Evolutionary conservation across 2,113 vertebrate genomes (phyloP).

Genomic region (Physeter macrocephalus): DNA sequence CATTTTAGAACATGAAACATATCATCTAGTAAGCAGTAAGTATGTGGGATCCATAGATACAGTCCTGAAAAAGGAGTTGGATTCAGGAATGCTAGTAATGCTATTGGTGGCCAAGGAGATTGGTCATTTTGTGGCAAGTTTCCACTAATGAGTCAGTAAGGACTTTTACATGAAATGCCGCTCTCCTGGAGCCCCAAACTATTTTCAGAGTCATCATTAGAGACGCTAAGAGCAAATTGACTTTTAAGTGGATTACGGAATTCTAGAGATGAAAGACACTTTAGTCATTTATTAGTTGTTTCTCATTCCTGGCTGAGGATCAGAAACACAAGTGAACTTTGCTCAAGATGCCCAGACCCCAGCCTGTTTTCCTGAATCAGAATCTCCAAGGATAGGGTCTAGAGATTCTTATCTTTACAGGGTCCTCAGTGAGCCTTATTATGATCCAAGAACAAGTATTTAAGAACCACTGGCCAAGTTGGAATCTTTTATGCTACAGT

Average conservation of each 20-base stretch:
- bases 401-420: not conserved
- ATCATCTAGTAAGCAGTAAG: not conserved
- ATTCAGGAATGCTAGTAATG: not conserved
- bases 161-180: not conserved
- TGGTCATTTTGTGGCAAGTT: not conserved
- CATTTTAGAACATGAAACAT: not conserved
- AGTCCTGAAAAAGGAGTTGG: not conserved
- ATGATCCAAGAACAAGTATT: not conserved
- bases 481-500: not conserved
- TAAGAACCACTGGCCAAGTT: not conserved
- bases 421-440: not conserved
- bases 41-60: not conserved
- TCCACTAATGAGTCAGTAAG: not conserved
- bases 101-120: not conserved
- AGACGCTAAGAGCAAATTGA: not conserved
- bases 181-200: not conserved
- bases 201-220: not conserved
- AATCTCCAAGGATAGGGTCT: not conserved
- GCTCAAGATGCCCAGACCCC: not conserved
- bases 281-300: not conserved
- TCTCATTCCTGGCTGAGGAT: not conserved
- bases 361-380: not conserved
- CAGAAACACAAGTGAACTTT: not conserved
- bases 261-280: not conserved
- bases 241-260: not conserved